A percentile compares a stretch with the other conserved stretches of the same genome.
Conservation (phyloP, 1,140 invertebrate genomes). For the Orius laevigatus region DNA sequence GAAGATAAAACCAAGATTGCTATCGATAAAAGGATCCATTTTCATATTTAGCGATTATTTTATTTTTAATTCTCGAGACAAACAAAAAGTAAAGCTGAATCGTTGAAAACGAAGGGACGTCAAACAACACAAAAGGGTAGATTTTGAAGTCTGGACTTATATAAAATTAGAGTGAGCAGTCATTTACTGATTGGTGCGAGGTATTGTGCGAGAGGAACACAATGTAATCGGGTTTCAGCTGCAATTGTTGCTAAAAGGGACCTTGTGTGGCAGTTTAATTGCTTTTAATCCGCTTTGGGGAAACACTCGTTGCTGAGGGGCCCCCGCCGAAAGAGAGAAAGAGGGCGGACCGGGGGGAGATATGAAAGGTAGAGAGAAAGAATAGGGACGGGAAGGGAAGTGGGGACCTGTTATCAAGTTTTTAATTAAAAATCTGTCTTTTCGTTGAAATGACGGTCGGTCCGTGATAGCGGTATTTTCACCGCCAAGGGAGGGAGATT, state of each 20-base stretch:
- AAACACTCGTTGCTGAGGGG: constrained; percentile 1
- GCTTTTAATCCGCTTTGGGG: constrained; percentile 16
- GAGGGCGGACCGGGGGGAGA: constrained; percentile 1
- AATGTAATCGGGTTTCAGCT: constrained; percentile 10
- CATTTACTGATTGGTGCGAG: neutral
- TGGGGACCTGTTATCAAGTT: constrained; percentile 13
- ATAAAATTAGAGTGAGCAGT: no score
- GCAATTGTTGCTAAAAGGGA: constrained; percentile 11
- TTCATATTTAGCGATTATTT: no score
- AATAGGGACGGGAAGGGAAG: neutral
- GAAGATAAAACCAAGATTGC: no score
- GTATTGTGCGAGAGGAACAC: neutral
- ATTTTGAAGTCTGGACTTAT: no score
- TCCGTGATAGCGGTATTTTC: constrained; percentile 11
- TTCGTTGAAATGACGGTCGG: constrained; percentile 14
- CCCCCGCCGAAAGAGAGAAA: constrained; percentile 7
- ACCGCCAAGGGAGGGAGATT: neutral
- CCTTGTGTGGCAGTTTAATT: constrained; percentile 13
- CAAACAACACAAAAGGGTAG: no score
- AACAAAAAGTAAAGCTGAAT: no score
- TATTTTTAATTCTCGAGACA: no score
- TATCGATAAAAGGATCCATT: no score
- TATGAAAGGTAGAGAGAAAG: constrained; percentile 7
- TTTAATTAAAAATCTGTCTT: constrained; percentile 19
- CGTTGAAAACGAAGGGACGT: no score